A percentile compares a stretch with the other conserved stretches of the same genome.
Conservation (phyloP, 2,888 invertebrate species). For the Cheilosia pagana region DNA sequence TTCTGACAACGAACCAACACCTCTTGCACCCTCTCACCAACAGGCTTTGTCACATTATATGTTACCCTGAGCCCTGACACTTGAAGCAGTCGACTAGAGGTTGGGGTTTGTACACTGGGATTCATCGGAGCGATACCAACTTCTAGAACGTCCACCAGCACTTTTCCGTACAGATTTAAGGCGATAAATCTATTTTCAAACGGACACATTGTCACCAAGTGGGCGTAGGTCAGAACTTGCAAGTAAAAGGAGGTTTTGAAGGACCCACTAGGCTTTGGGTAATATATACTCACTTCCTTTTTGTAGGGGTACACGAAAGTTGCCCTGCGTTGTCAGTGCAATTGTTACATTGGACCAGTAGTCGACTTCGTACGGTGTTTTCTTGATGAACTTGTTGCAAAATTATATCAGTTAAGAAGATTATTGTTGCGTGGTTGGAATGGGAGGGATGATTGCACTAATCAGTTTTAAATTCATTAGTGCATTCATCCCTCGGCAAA, state of each 20-base stretch:
- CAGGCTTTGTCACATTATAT: conserved; percentile 86
- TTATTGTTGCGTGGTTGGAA: neutral
- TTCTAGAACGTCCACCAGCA: conserved; percentile 87
- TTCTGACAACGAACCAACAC: conserved; percentile 86
- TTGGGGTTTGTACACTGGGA: conserved; percentile 58
- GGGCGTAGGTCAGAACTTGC: conserved; percentile 88
- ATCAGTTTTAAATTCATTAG: neutral
- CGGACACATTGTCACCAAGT: conserved; percentile 88
- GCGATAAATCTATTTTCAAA: conserved; percentile 90
- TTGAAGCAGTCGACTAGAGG: conserved; percentile 83
- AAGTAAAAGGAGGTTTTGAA: neutral
- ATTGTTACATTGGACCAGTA: conserved; percentile 88
- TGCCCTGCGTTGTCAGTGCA: conserved; percentile 87
- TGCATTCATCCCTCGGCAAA: neutral
- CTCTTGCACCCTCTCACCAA: conserved; percentile 85
- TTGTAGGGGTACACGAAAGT: conserved; percentile 87
- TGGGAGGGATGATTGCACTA: conserved; percentile 78
- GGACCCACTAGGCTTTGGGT: no score
- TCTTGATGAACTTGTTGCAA: conserved; percentile 40
- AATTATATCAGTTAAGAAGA: neutral
- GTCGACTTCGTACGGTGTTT: conserved; percentile 78
- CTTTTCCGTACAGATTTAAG: conserved; percentile 87
- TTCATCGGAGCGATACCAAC: conserved; percentile 83
- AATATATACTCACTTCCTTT: conserved; percentile 85
- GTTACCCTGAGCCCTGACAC: conserved; percentile 84